Conservation (phyloP, 1,140 invertebrate genomes). For the Episyrphus balteatus region DNA sequence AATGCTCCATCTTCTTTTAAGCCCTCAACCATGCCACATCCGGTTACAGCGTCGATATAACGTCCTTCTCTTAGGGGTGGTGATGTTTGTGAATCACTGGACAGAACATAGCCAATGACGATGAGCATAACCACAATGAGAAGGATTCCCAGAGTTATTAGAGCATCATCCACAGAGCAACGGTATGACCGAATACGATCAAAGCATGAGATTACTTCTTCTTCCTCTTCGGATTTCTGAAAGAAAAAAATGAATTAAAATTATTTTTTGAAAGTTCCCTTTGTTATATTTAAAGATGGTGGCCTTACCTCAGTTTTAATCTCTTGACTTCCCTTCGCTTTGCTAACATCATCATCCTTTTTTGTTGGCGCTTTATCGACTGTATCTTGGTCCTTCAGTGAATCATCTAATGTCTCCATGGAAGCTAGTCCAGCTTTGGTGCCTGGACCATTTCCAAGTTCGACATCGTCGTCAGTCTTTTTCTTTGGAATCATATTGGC, state of each 20-base stretch:
- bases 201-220: constrained; percentile 21
- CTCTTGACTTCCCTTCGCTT: constrained; percentile 45
- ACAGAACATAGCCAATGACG: constrained; percentile 50
- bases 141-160: constrained; percentile 39
- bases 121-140: constrained; percentile 51
- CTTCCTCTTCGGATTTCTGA: constrained; percentile 27
- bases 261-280: neutral
- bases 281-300: neutral
- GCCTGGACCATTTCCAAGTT: constrained; percentile 37
- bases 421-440: constrained; percentile 58
- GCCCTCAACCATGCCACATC: constrained; percentile 69
- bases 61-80: constrained; percentile 52
- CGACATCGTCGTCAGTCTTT: constrained; percentile 35
- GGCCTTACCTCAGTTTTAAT: neutral
- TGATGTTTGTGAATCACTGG: constrained; percentile 40
- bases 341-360: constrained; percentile 56
- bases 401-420: constrained; percentile 63
- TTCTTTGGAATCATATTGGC: constrained; percentile 51
- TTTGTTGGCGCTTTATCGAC: constrained; percentile 37
- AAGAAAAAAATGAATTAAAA: neutral
- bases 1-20: constrained; percentile 61
- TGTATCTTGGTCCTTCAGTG: constrained; percentile 37
- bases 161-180: constrained; percentile 40
- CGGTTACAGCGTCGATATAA: constrained; percentile 57
- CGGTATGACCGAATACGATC: constrained; percentile 26